Evolutionary conservation across 2,797 vertebrate genomes (phyloP).

Genomic region (Pseudocheirus occidentalis): DNA sequence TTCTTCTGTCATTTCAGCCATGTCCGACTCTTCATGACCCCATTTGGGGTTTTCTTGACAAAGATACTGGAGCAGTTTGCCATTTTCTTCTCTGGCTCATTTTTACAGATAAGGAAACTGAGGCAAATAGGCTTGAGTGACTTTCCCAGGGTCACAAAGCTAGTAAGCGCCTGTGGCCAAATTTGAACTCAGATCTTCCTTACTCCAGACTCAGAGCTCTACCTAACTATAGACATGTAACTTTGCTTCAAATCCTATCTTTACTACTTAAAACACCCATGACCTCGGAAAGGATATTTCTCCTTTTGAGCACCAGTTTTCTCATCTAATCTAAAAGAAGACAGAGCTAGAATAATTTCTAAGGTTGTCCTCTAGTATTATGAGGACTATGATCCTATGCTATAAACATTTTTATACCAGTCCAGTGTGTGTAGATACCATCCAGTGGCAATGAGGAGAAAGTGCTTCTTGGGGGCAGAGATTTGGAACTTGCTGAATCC

Average conservation of each 20-base stretch:
- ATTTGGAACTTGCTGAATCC: neutral
- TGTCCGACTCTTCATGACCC: neutral
- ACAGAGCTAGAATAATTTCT: neutral
- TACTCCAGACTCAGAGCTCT: neutral
- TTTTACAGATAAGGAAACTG: neutral
- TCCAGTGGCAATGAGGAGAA: neutral
- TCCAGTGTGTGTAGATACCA: neutral
- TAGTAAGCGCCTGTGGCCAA: neutral
- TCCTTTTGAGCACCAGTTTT: slow-evolving; percentile 52
- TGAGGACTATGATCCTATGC: slow-evolving; percentile 17
- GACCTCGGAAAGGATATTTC: neutral
- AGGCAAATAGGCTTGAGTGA: neutral
- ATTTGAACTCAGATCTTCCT: neutral
- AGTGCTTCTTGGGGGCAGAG: neutral
- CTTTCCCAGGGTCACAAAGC: neutral
- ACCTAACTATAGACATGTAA: neutral
- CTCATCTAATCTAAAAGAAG: slow-evolving; percentile 26
- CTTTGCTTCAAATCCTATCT: neutral
- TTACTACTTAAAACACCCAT: neutral
- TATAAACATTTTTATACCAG: neutral
- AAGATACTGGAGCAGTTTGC: neutral
- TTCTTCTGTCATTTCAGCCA: neutral
- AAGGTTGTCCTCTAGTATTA: slow-evolving; percentile 16
- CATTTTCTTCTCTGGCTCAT: neutral
- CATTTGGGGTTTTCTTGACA: neutral